A percentile compares a stretch with the other conserved stretches of the same genome.
phyloP scores from a whole-genome alignment of 2,113 vertebrate species.

The Leucoraja erinaceus region DNA sequence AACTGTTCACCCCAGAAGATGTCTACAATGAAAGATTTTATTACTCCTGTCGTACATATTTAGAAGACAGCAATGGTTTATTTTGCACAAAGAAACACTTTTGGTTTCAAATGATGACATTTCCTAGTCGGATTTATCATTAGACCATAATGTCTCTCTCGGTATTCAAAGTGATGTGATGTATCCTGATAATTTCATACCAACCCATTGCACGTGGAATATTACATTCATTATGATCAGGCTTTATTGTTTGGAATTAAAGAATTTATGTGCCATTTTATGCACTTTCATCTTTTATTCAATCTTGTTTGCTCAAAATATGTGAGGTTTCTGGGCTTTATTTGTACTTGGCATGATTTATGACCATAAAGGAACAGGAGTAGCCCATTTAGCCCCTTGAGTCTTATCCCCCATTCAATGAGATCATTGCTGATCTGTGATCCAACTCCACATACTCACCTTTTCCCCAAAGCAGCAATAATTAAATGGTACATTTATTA shows the following conservation, averaged over 20 bases:
- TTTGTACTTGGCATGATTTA: neutral
- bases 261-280: neutral
- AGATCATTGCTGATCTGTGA: no score
- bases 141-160: neutral
- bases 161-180: neutral
- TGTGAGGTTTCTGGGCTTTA: neutral
- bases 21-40: slow-evolving; percentile 54
- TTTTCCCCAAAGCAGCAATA: neutral
- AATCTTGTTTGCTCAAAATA: neutral
- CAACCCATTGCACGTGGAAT: neutral
- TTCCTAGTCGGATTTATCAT: neutral
- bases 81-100: neutral
- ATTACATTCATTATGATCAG: neutral
- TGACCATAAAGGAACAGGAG: neutral
- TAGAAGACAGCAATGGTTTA: slow-evolving; percentile 14
- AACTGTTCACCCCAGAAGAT: slow-evolving; percentile 59
- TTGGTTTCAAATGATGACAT: neutral
- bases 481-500: neutral
- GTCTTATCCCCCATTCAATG: no score
- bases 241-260: neutral
- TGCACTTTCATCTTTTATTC: neutral
- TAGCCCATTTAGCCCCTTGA: no score
- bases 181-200: neutral
- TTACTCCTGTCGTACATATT: slow-evolving; percentile 67
- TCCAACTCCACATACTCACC: no score